Evolutionary conservation across 1,140 invertebrate genomes (phyloP).

Genomic region (Drosophila ohnishii): DNA sequence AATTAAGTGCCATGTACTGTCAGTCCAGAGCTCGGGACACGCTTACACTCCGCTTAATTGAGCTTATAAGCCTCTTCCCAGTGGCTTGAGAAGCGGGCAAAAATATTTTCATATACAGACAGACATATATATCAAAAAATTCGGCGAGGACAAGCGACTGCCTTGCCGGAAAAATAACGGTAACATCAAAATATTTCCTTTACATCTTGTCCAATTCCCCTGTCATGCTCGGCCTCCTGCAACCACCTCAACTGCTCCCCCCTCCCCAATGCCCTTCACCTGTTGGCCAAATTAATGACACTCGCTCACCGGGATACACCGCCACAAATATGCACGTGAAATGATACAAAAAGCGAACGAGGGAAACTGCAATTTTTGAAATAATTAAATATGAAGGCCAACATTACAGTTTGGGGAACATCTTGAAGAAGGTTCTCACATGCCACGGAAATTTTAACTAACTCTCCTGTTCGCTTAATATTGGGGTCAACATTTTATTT

Average conservation of each 20-base stretch:
- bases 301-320: slow-evolving; percentile 36
- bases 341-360: slow-evolving; percentile 33
- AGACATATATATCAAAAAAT: slow-evolving; percentile 63
- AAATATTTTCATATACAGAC: slow-evolving; percentile 49
- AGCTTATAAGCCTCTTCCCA: slow-evolving; percentile 65
- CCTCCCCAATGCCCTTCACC: slow-evolving; percentile 18
- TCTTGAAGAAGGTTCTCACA: slow-evolving; percentile 40
- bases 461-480: slow-evolving; percentile 43
- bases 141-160: slow-evolving; percentile 51
- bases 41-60: slow-evolving; percentile 70
- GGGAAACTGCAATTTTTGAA: slow-evolving; percentile 72
- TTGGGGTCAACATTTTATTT: slow-evolving; percentile 56
- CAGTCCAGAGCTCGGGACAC: slow-evolving; percentile 33
- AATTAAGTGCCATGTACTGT: slow-evolving; percentile 74
- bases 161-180: slow-evolving; percentile 66
- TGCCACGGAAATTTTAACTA: slow-evolving; percentile 45
- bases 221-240: slow-evolving; percentile 61
- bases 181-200: slow-evolving; percentile 74
- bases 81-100: slow-evolving; percentile 34
- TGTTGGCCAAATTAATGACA: slow-evolving; percentile 73
- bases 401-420: slow-evolving; percentile 45
- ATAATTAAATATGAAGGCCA: slow-evolving; percentile 74
- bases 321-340: slow-evolving; percentile 29
- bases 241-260: neutral
- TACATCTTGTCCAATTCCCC: slow-evolving; percentile 68